Evolutionary conservation across 2,888 invertebrate genomes (phyloP).

Genomic region (Plagodis pulveraria): DNA sequence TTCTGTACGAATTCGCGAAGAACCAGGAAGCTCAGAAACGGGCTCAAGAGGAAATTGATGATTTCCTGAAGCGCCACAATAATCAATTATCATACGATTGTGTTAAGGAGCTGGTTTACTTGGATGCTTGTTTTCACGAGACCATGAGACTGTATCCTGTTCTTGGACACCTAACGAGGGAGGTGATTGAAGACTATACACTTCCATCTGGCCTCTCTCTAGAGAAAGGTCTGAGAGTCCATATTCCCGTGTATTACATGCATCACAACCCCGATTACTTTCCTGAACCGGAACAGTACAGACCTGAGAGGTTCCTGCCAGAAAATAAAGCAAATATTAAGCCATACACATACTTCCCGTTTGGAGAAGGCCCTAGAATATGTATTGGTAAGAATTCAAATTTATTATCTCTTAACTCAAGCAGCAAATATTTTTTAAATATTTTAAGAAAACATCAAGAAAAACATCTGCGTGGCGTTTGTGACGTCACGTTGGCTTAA

Average conservation of each 20-base stretch:
- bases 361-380: slow-evolving; percentile 67
- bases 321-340: slow-evolving; percentile 53
- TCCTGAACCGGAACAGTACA: slow-evolving; percentile 59
- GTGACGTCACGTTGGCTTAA: too few relatives aligned
- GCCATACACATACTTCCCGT: slow-evolving; percentile 66
- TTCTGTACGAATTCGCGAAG: slow-evolving; percentile 59
- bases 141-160: slow-evolving; percentile 64
- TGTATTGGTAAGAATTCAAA: slow-evolving; percentile 61
- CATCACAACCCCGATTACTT: slow-evolving; percentile 61
- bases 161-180: slow-evolving; percentile 55
- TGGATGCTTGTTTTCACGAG: slow-evolving; percentile 60
- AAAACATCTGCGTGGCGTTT: too few relatives aligned
- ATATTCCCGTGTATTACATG: slow-evolving; percentile 62
- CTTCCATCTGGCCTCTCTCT: slow-evolving; percentile 57
- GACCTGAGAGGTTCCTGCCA: slow-evolving; percentile 62
- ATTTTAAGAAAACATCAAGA: too few relatives aligned
- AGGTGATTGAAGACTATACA: slow-evolving; percentile 60
- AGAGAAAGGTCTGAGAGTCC: slow-evolving; percentile 60
- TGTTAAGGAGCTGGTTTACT: slow-evolving; percentile 49
- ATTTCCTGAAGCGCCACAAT: slow-evolving; percentile 44
- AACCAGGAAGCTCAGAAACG: slow-evolving; percentile 46
- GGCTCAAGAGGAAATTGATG: slow-evolving; percentile 53
- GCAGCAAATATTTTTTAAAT: too few relatives aligned
- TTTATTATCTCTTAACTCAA: too few relatives aligned
- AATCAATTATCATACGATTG: slow-evolving; percentile 52